Evolutionary conservation across 2,797 vertebrate species (phyloP).

Genomic region (Aldrovandia affinis): DNA sequence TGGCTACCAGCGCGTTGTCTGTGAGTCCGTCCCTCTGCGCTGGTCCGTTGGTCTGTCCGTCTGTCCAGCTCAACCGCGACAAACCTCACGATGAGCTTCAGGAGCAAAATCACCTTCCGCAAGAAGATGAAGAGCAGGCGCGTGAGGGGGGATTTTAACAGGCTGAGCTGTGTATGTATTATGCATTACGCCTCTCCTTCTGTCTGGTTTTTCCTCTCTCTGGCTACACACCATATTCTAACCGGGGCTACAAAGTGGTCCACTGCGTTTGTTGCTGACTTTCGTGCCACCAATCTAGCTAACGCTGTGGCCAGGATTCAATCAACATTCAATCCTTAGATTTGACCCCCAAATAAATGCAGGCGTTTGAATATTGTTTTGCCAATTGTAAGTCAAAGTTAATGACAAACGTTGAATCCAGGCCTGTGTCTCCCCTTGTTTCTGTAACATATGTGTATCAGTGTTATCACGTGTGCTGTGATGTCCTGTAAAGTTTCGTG

Average conservation of each 20-base stretch:
- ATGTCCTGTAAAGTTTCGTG: no score
- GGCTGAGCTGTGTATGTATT: slow-evolving; percentile 88
- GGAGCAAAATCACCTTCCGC: slow-evolving; percentile 84
- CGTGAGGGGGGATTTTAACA: slow-evolving; percentile 76
- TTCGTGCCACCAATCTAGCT: no score
- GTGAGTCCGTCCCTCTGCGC: not conserved
- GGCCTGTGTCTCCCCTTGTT: not conserved
- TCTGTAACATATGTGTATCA: not conserved
- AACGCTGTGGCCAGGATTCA: not conserved
- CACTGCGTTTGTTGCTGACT: not conserved
- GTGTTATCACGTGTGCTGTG: not conserved
- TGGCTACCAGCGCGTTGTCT: slow-evolving; percentile 39
- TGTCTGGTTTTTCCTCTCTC: no score
- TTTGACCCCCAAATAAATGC: not conserved
- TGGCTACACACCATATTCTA: no score
- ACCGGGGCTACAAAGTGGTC: not conserved
- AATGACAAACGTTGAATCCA: not conserved
- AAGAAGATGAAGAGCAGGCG: slow-evolving; percentile 82
- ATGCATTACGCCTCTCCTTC: not conserved
- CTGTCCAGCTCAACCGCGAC: slow-evolving; percentile 41
- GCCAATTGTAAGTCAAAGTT: not conserved
- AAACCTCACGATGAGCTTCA: slow-evolving; percentile 84
- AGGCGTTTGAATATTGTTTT: not conserved
- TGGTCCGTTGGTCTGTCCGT: slow-evolving; percentile 35
- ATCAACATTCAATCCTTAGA: not conserved